Percentiles rank a stretch among this genome's conserved stretches.
phyloP scores from a whole-genome alignment of 2,797 vertebrate genomes.

The Trachops cirrhosus region DNA sequence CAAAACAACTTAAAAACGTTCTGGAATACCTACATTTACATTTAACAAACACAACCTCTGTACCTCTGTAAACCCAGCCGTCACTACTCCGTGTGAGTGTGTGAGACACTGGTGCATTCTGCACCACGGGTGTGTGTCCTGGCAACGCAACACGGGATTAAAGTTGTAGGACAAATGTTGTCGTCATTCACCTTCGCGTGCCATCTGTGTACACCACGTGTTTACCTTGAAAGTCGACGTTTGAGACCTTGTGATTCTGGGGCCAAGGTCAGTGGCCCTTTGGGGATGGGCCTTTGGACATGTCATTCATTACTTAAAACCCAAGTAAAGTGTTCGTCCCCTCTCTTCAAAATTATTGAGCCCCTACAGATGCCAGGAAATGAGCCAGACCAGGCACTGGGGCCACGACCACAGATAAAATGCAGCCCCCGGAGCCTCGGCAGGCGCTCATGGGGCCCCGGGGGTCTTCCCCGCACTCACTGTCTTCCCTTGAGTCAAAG shows the following conservation, averaged over 20 bases:
- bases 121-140: background rate
- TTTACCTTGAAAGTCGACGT: background rate
- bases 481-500: background rate
- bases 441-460: fast-evolving
- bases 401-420: too few relatives aligned
- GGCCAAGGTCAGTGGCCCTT: background rate
- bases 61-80: background rate
- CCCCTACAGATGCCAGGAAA: background rate
- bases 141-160: fast-evolving
- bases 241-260: background rate
- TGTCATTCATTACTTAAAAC: slow-evolving; percentile 10
- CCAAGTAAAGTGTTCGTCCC: background rate
- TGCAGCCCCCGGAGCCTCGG: fast-evolving
- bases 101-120: background rate
- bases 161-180: background rate
- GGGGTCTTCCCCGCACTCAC: too few relatives aligned
- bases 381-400: fast-evolving
- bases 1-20: background rate
- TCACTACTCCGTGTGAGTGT: background rate
- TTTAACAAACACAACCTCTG: background rate
- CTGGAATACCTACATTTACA: background rate
- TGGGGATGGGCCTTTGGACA: background rate
- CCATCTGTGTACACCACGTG: background rate
- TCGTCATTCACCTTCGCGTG: background rate
- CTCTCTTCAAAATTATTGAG: background rate